phyloP scores from a whole-genome alignment of 2,888 invertebrate genomes.

The Xestia ashworthii region DNA sequence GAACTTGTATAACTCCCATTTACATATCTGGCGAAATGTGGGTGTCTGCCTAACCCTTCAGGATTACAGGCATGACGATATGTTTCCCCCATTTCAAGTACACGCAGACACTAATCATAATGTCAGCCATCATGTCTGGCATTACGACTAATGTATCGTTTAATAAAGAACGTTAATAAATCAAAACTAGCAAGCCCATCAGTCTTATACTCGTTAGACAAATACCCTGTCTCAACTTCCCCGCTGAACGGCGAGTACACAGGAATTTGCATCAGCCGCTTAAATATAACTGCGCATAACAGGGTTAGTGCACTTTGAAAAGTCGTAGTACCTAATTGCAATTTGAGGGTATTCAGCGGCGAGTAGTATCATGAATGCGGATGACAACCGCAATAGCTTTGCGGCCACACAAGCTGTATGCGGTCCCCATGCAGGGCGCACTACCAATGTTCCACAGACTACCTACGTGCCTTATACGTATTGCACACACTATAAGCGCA shows the following conservation, averaged over 20 bases:
- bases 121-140: constrained; percentile 10
- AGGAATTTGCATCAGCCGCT: constrained; percentile 58
- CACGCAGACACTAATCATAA: constrained; percentile 26
- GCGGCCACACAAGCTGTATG: constrained; percentile 63
- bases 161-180: constrained; percentile 49
- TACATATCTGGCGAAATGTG: not conserved
- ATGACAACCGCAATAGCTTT: constrained; percentile 70
- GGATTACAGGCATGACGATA: not conserved
- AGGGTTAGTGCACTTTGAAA: constrained; percentile 60
- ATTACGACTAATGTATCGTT: constrained; percentile 37
- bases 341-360: constrained; percentile 60
- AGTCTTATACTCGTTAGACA: constrained; percentile 54
- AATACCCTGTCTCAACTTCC: constrained; percentile 53
- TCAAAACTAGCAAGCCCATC: constrained; percentile 48
- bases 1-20: not conserved
- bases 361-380: constrained; percentile 67
- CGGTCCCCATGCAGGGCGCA: constrained; percentile 52
- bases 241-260: constrained; percentile 37
- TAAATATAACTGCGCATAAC: constrained; percentile 58
- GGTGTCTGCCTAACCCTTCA: not conserved
- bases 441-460: constrained; percentile 40
- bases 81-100: not conserved
- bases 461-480: constrained; percentile 33
- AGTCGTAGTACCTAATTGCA: constrained; percentile 60
- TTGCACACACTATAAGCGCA: constrained; percentile 37